phyloP scores from a whole-genome alignment of 2,888 invertebrate species.

The Plebejus anna region DNA sequence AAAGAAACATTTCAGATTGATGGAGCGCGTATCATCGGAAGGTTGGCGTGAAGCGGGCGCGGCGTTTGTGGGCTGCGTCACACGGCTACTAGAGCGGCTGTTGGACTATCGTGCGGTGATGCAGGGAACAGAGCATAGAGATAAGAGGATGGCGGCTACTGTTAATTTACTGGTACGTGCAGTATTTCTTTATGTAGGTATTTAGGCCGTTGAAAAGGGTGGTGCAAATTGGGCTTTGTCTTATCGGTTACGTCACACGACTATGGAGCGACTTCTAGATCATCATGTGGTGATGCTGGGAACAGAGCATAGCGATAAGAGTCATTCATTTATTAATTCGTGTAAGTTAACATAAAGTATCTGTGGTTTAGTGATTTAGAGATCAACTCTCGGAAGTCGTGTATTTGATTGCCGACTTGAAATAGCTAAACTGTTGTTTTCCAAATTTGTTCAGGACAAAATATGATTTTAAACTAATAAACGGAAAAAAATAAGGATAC shows the following conservation, averaged over 20 bases:
- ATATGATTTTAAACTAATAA: neutral
- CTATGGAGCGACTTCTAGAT: too few relatives aligned
- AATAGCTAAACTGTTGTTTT: too few relatives aligned
- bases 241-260: too few relatives aligned
- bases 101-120: constrained; percentile 97
- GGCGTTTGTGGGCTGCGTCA: constrained; percentile 95
- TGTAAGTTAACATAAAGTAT: too few relatives aligned
- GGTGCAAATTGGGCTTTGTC: too few relatives aligned
- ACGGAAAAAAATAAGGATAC: neutral
- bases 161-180: constrained; percentile 90
- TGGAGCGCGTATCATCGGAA: constrained; percentile 92
- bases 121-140: constrained; percentile 96
- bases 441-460: too few relatives aligned
- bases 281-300: too few relatives aligned
- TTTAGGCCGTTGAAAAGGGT: neutral
- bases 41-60: constrained; percentile 95
- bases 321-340: too few relatives aligned
- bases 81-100: constrained; percentile 90
- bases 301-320: too few relatives aligned
- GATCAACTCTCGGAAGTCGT: too few relatives aligned
- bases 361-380: too few relatives aligned
- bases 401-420: too few relatives aligned
- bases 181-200: constrained; percentile 30
- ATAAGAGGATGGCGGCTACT: constrained; percentile 97
- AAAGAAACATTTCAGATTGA: constrained; percentile 77